Conservation (phyloP, 1,140 invertebrate species). For the Babylonia areolata region DNA sequence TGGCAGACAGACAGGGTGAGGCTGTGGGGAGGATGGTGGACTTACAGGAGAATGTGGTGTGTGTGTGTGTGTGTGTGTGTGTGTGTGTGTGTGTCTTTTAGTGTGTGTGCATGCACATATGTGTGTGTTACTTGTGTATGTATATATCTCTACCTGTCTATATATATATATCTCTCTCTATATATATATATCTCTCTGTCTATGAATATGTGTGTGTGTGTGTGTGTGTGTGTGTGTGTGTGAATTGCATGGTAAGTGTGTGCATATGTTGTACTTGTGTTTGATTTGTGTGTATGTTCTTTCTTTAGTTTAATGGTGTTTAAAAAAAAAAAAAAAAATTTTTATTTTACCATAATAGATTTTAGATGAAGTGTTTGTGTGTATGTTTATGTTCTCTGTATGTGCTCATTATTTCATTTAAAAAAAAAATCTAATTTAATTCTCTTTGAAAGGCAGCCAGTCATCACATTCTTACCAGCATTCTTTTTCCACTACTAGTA, state of each 20-base stretch:
- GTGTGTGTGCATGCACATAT: constrained; percentile 40
- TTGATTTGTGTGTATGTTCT: constrained; percentile 28
- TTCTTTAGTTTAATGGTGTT: no score
- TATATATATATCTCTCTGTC: not conserved
- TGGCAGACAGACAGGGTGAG: constrained; percentile 87
- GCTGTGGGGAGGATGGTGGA: no score
- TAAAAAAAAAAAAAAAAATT: no score
- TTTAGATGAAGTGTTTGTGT: constrained; percentile 28
- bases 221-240: constrained; percentile 35
- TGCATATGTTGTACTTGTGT: constrained; percentile 36
- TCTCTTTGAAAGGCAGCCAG: no score
- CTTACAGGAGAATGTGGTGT: no score
- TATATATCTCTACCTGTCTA: constrained; percentile 17
- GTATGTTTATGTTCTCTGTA: constrained; percentile 37
- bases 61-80: constrained; percentile 38
- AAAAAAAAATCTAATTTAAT: no score
- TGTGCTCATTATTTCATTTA: no score
- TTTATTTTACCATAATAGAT: no score
- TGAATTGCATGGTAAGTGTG: not conserved
- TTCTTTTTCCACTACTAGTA: no score
- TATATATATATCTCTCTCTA: constrained; percentile 3
- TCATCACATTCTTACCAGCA: no score
- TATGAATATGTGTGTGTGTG: constrained; percentile 38
- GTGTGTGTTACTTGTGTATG: constrained; percentile 27
- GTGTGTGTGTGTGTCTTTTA: constrained; percentile 14